phyloP scores from a whole-genome alignment of 2,797 vertebrate species.

The Tokudaia muenninki region DNA sequence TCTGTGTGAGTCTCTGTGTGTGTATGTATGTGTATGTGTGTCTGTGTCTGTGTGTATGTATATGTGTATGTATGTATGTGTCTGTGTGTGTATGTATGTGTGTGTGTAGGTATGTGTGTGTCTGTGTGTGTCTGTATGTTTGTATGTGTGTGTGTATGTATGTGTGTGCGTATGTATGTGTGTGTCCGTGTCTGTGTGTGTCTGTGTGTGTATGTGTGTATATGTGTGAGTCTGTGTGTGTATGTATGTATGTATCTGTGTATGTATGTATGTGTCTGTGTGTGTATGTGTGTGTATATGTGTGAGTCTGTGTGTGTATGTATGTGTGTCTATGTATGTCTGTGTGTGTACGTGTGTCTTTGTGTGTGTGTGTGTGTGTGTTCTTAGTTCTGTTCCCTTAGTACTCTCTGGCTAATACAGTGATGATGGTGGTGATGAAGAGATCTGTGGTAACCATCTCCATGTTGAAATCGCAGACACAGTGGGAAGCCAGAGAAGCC shows the following conservation, averaged over 20 bases:
- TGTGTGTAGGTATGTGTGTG: too few relatives aligned
- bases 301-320: too few relatives aligned
- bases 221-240: too few relatives aligned
- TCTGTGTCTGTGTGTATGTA: background rate
- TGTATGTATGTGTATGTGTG: background rate
- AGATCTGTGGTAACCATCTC: background rate
- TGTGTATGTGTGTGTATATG: background rate
- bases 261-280: background rate
- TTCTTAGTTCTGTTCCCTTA: background rate
- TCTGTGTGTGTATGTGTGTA: too few relatives aligned
- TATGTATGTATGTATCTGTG: too few relatives aligned
- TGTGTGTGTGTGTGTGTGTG: background rate
- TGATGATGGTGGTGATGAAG: background rate
- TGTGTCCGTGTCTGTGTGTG: background rate
- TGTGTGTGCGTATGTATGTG: background rate
- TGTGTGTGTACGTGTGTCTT: background rate
- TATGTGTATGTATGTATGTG: background rate
- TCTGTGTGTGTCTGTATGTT: too few relatives aligned
- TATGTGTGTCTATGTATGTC: too few relatives aligned
- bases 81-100: background rate
- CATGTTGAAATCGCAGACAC: background rate
- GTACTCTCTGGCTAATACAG: background rate
- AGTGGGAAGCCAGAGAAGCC: slow-evolving; percentile 16
- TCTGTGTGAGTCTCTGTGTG: background rate
- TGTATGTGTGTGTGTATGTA: background rate